phyloP scores from a whole-genome alignment of 2,797 vertebrate species.

The Catamblyrhynchus diadema region DNA sequence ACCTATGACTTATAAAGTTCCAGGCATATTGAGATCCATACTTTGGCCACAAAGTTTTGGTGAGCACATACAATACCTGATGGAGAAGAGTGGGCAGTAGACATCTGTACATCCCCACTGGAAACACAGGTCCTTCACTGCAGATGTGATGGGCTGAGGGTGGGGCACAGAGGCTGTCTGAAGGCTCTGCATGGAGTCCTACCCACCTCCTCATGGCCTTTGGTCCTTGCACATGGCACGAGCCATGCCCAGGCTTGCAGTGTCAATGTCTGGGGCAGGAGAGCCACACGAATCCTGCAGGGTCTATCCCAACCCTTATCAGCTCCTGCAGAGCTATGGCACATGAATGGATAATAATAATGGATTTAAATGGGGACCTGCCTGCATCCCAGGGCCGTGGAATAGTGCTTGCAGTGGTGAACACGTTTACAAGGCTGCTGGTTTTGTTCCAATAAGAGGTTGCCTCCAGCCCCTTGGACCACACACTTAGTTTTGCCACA shows the following conservation, averaged over 20 bases:
- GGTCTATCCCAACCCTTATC: neutral
- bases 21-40: neutral
- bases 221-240: fast-evolving
- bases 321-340: neutral
- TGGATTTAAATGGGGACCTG: neutral
- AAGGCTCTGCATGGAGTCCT: neutral
- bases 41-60: neutral
- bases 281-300: fast-evolving
- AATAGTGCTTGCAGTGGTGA: neutral
- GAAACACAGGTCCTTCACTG: neutral
- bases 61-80: neutral
- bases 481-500: fast-evolving
- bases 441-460: neutral
- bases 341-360: neutral
- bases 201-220: neutral
- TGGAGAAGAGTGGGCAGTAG: neutral
- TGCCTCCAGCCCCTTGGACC: neutral
- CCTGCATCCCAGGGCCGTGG: fast-evolving
- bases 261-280: neutral
- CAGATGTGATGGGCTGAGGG: neutral
- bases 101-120: fast-evolving
- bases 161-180: neutral
- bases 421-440: neutral
- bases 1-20: neutral
- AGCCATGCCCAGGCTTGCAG: fast-evolving